Percentiles rank a stretch among this genome's conserved stretches.
Evolutionary conservation across 2,797 vertebrate genomes (phyloP).

Genomic region (Pipistrellus nathusii): DNA sequence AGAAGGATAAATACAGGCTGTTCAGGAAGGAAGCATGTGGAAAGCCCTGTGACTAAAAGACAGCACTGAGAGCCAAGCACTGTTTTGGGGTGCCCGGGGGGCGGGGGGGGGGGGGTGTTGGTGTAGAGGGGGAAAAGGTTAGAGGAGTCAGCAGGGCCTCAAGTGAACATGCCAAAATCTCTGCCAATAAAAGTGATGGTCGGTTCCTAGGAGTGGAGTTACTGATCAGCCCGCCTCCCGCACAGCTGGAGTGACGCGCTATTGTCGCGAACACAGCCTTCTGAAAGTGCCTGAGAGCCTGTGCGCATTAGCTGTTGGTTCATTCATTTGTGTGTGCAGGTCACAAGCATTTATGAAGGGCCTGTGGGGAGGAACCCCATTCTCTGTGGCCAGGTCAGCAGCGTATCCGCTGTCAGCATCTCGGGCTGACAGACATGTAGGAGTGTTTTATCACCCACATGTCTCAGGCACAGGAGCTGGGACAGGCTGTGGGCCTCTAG

Average conservation of each 20-base stretch:
- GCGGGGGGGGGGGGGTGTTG: background rate
- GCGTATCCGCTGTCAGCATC: background rate
- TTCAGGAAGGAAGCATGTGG: background rate
- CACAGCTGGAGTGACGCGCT: background rate
- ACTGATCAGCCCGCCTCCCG: background rate
- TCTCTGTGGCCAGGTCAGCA: background rate
- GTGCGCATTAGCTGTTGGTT: background rate
- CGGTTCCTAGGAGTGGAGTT: background rate
- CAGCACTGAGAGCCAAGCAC: background rate
- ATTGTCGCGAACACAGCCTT: background rate
- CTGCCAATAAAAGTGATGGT: background rate
- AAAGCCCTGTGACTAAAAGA: background rate
- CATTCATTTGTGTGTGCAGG: background rate
- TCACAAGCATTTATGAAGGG: background rate
- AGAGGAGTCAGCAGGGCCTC: background rate
- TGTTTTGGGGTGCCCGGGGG: background rate
- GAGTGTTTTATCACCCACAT: background rate
- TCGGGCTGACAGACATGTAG: background rate
- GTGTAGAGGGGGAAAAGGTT: background rate
- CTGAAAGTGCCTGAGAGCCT: background rate
- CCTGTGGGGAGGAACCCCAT: background rate
- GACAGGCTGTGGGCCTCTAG: background rate
- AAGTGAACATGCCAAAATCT: background rate
- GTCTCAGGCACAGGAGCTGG: accelerated
- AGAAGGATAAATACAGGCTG: background rate